phyloP scores from a whole-genome alignment of 2,888 invertebrate species.

The Brassicogethes aeneus region DNA sequence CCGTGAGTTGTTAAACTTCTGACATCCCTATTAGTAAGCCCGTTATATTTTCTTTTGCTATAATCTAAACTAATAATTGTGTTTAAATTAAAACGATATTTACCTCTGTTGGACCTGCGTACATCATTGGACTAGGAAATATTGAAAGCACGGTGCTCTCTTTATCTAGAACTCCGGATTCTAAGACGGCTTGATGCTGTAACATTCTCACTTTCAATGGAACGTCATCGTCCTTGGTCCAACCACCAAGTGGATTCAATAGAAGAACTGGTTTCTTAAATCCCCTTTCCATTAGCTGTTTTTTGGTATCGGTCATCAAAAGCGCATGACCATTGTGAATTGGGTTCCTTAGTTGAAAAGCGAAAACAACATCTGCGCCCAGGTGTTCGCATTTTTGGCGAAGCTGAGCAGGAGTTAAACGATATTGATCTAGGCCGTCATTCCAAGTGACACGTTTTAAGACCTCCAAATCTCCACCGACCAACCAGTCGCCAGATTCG shows the following conservation, averaged over 20 bases:
- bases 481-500: slow-evolving; percentile 89
- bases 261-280: slow-evolving; percentile 88
- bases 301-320: slow-evolving; percentile 87
- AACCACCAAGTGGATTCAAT: slow-evolving; percentile 89
- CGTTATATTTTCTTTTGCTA: no score
- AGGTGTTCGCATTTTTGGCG: slow-evolving; percentile 65
- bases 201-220: slow-evolving; percentile 78
- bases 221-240: slow-evolving; percentile 98
- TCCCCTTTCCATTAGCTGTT: slow-evolving; percentile 54
- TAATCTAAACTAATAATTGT: background rate
- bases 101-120: slow-evolving; percentile 96
- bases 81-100: slow-evolving; percentile 1
- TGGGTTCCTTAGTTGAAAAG: slow-evolving; percentile 92
- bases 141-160: slow-evolving; percentile 83
- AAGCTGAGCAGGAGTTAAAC: slow-evolving; percentile 87
- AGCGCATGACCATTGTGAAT: slow-evolving; percentile 97
- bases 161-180: slow-evolving; percentile 72
- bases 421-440: slow-evolving; percentile 87
- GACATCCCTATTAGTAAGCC: no score
- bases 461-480: slow-evolving; percentile 86
- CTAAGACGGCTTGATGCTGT: slow-evolving; percentile 85
- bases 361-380: slow-evolving; percentile 91
- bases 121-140: slow-evolving; percentile 99
- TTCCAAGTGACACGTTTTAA: slow-evolving; percentile 81
- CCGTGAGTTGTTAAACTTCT: no score